A percentile compares a stretch with the other conserved stretches of the same genome.
phyloP scores from a whole-genome alignment of 1,140 invertebrate genomes.

The Drosophila azteca region DNA sequence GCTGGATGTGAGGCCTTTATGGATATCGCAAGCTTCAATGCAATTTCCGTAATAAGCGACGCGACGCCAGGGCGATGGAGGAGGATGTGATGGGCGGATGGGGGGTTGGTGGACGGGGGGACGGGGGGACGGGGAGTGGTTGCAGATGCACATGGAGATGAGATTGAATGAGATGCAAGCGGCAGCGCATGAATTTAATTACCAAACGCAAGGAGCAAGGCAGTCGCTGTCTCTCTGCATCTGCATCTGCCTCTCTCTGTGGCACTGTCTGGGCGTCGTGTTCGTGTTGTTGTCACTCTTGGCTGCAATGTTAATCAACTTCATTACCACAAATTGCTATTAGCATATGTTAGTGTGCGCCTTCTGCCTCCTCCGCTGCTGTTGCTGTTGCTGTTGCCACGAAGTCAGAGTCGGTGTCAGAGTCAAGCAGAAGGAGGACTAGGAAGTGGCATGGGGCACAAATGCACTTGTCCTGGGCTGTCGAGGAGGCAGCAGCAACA shows the following conservation, averaged over 20 bases:
- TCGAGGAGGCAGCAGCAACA: conserved; percentile 34
- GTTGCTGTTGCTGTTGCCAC: conserved; percentile 9
- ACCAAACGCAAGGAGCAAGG: conserved; percentile 56
- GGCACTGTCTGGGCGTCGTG: conserved; percentile 28
- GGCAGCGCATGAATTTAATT: conserved; percentile 75
- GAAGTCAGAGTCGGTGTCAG: conserved; percentile 2
- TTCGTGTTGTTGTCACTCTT: conserved; percentile 74
- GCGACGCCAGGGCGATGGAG: conserved; percentile 1
- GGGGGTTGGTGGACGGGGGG: neutral
- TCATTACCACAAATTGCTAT: conserved; percentile 82
- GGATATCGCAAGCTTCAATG: conserved; percentile 64
- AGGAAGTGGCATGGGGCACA: conserved; percentile 15
- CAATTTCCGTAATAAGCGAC: conserved; percentile 69
- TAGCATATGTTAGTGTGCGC: conserved; percentile 76
- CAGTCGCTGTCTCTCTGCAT: conserved; percentile 14
- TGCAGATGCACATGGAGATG: conserved; percentile 23
- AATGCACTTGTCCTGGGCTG: conserved; percentile 61
- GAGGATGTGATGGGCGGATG: conserved; percentile 12
- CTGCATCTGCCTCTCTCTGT: conserved; percentile 2
- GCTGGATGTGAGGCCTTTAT: conserved; percentile 33
- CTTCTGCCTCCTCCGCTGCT: conserved; percentile 25
- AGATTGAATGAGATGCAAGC: conserved; percentile 56
- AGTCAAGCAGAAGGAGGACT: conserved; percentile 3
- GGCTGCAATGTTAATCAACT: conserved; percentile 82
- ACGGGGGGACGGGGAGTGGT: neutral